Evolutionary conservation across 2,888 invertebrate species (phyloP).

Genomic region (Mythimna loreyi): DNA sequence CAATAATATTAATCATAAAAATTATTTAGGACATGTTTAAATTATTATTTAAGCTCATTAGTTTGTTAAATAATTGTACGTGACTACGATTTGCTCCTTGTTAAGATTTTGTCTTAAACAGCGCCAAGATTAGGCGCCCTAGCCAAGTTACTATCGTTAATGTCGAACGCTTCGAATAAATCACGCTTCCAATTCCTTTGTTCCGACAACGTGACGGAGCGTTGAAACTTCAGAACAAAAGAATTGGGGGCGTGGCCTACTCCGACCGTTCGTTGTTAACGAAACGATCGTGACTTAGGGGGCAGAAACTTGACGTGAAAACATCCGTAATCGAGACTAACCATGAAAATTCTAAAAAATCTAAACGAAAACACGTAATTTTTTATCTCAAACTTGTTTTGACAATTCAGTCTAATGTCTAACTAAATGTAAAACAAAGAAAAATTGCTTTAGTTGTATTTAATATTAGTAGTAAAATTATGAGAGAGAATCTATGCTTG

Average conservation of each 20-base stretch:
- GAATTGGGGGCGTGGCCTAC: too few relatives aligned
- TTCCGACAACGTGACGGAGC: too few relatives aligned
- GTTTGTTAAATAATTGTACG: background rate
- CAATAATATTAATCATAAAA: conserved; percentile 23
- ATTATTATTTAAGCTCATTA: conserved; percentile 25
- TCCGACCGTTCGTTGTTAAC: too few relatives aligned
- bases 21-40: conserved; percentile 8
- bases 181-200: too few relatives aligned
- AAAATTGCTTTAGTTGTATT: conserved; percentile 6
- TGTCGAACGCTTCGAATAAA: too few relatives aligned
- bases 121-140: too few relatives aligned
- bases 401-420: background rate
- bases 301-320: too few relatives aligned
- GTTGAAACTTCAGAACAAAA: too few relatives aligned
- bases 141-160: too few relatives aligned
- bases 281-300: too few relatives aligned
- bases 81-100: background rate
- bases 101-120: background rate
- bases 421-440: background rate
- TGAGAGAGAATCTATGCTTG: conserved; percentile 12
- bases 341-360: background rate
- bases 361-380: too few relatives aligned
- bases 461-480: conserved; percentile 18
- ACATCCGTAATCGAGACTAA: background rate
- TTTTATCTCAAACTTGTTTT: background rate